These are phyloP conservation scores for Epistrophella euchroma DNA, from an alignment of 2,888 invertebrate species.

Conservation along the genomic window DNA sequence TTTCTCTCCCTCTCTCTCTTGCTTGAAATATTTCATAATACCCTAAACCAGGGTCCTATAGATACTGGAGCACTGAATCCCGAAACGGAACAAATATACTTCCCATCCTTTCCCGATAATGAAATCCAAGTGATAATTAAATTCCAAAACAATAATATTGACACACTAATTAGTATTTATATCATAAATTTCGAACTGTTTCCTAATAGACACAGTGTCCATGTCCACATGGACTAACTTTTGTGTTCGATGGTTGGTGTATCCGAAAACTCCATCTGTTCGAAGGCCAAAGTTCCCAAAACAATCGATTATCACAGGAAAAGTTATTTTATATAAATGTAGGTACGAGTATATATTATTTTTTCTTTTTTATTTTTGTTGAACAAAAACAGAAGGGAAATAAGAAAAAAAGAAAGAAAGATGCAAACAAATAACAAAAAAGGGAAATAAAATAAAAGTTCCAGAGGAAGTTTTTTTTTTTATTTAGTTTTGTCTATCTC, in stretches of 20 bases:
- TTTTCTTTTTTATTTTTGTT: constrained; percentile 9
- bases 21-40: constrained; percentile 5
- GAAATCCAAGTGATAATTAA: constrained; percentile 67
- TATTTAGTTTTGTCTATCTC: constrained; percentile 48
- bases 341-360: neutral
- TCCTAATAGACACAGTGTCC: constrained; percentile 59
- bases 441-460: constrained; percentile 61
- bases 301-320: constrained; percentile 71
- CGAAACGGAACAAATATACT: constrained; percentile 47
- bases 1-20: neutral
- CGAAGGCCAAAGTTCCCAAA: constrained; percentile 67
- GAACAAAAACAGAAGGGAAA: constrained; percentile 27
- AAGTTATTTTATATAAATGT: constrained; percentile 17
- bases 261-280: constrained; percentile 63
- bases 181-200: constrained; percentile 48
- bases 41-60: neutral
- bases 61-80: neutral
- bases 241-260: constrained; percentile 35
- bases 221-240: constrained; percentile 64
- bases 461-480: constrained; percentile 65
- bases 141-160: constrained; percentile 73
- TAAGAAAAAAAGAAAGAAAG: constrained; percentile 8
- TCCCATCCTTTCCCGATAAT: constrained; percentile 37
- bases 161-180: constrained; percentile 72
- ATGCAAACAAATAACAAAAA: constrained; percentile 36